Conservation (phyloP, 2,888 invertebrate genomes). For the Pantelozetes paolii region DNA sequence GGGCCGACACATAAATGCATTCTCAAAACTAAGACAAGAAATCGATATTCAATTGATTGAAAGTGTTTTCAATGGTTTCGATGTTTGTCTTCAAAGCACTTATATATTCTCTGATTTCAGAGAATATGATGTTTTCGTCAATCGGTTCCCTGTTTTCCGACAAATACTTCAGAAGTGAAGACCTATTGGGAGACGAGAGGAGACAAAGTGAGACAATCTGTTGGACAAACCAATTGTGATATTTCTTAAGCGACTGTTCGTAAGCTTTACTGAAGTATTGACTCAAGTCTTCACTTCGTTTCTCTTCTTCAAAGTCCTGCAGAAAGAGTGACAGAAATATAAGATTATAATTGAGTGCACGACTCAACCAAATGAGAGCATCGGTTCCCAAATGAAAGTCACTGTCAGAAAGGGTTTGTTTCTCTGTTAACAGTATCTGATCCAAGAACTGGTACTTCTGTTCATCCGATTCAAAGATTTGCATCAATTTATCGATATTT, state of each 20-base stretch:
- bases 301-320: conserved; percentile 55
- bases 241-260: conserved; percentile 64
- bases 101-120: conserved; percentile 56
- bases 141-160: conserved; percentile 53
- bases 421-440: conserved; percentile 59
- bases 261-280: conserved; percentile 65
- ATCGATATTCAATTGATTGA: conserved; percentile 50
- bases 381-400: conserved; percentile 57
- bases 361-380: conserved; percentile 69
- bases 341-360: conserved; percentile 64
- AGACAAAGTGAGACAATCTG: conserved; percentile 63
- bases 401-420: conserved; percentile 51
- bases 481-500: conserved; percentile 60
- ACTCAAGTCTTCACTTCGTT: conserved; percentile 60
- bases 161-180: conserved; percentile 50
- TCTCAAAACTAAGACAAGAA: not conserved
- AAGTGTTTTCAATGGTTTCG: conserved; percentile 61
- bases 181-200: conserved; percentile 38
- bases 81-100: conserved; percentile 60
- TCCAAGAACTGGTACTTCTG: conserved; percentile 60
- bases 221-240: conserved; percentile 72
- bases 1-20: conserved; percentile 18
- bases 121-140: conserved; percentile 52
- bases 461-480: conserved; percentile 48
- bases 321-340: conserved; percentile 60